A percentile compares a stretch with the other conserved stretches of the same genome.
These are phyloP conservation scores for Drosophila rubida DNA, from an alignment of 2,888 invertebrate species.

Conservation along the genomic window DNA sequence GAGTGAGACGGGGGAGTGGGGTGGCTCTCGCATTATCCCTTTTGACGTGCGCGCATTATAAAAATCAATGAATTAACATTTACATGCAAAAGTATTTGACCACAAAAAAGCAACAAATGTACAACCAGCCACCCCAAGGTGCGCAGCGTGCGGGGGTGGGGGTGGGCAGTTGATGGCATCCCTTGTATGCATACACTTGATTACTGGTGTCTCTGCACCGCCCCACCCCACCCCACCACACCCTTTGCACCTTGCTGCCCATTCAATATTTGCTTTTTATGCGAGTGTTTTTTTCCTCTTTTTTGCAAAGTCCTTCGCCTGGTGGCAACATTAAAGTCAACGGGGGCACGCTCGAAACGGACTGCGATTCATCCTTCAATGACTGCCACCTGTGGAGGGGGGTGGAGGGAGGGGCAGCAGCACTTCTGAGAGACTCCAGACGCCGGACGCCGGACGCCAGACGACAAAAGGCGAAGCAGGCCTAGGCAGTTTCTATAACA, in stretches of 20 bases:
- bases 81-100: conserved; percentile 78
- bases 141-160: conserved; percentile 12
- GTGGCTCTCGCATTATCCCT: conserved; percentile 49
- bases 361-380: conserved; percentile 48
- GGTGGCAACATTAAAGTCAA: conserved; percentile 49
- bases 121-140: conserved; percentile 54
- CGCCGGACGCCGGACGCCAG: too few relatives aligned
- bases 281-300: conserved; percentile 56
- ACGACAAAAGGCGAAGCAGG: conserved; percentile 41
- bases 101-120: conserved; percentile 79
- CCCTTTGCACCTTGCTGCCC: conserved; percentile 8
- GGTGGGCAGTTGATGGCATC: conserved; percentile 25
- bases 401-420: neutral
- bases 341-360: conserved; percentile 32
- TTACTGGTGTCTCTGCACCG: conserved; percentile 68
- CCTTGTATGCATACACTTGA: conserved; percentile 73
- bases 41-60: conserved; percentile 72
- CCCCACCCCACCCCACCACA: conserved; percentile 3
- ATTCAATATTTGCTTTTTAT: conserved; percentile 69
- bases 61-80: conserved; percentile 80
- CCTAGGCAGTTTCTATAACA: conserved; percentile 66
- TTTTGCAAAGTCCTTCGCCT: neutral
- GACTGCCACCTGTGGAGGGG: conserved; percentile 6
- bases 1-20: neutral
- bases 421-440: too few relatives aligned